phyloP scores from a whole-genome alignment of 2,797 vertebrate genomes.

The Manis pentadactyla region DNA sequence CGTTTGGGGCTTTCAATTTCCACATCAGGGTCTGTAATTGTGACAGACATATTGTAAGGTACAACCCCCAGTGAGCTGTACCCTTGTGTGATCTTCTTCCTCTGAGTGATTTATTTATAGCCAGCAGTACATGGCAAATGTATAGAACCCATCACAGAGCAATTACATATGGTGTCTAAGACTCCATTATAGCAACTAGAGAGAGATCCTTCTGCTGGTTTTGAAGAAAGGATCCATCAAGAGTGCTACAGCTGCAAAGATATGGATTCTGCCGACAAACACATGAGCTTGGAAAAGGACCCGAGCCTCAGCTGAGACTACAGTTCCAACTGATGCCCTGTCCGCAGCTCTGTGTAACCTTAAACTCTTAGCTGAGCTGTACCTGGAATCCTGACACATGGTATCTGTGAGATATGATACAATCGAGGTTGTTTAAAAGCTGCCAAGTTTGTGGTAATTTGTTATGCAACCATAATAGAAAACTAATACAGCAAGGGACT shows the following conservation, averaged over 20 bases:
- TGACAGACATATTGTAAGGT: not conserved
- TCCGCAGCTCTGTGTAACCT: not conserved
- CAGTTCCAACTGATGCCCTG: not conserved
- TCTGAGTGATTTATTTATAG: not conserved
- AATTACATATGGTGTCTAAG: not conserved
- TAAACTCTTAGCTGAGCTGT: not conserved
- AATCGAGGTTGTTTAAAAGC: not conserved
- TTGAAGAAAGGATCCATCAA: not conserved
- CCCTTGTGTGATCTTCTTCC: not conserved
- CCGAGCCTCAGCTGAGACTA: not conserved
- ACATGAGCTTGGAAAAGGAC: not conserved
- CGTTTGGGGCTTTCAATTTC: not conserved
- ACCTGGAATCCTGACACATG: not conserved
- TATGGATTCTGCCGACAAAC: not conserved
- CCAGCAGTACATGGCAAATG: not conserved
- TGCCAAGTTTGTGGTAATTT: not conserved
- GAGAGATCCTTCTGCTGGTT: not conserved
- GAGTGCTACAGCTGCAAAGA: not conserved
- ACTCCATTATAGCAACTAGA: not conserved
- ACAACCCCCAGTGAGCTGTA: not conserved
- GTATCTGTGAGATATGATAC: not conserved
- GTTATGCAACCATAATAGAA: not conserved
- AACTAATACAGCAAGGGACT: not conserved
- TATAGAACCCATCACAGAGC: not conserved
- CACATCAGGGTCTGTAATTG: not conserved